Evolutionary conservation across 92 coral and sea anemone genomes (phyloP).

Genomic region (Epizoanthus scotinus): DNA sequence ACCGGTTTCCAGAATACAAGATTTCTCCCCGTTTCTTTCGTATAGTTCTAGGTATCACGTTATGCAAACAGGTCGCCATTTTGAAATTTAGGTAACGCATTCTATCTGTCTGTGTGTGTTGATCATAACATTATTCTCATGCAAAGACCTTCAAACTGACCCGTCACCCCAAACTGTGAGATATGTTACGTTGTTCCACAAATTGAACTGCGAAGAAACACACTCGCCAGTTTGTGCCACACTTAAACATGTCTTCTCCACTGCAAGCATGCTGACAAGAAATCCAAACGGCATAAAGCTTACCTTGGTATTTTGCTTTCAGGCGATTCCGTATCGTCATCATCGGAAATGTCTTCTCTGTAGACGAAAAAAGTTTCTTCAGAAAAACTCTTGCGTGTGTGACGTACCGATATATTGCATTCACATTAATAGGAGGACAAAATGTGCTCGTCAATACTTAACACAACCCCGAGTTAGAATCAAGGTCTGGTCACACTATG

Average conservation of each 20-base stretch:
- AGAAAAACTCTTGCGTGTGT: background rate
- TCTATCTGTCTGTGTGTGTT: background rate
- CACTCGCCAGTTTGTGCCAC: background rate
- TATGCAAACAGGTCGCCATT: conserved; percentile 5
- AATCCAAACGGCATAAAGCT: background rate
- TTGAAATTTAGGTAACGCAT: conserved; percentile 27
- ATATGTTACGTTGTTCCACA: background rate
- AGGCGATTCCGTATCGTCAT: conserved; percentile 78
- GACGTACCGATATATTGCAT: too few species aligned
- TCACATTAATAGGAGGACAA: background rate
- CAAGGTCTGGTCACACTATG: background rate
- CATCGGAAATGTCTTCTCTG: conserved; percentile 92
- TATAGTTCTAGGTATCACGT: conserved; percentile 23
- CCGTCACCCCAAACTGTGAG: background rate
- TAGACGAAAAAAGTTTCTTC: conserved; percentile 19
- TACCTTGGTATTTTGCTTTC: conserved; percentile 89
- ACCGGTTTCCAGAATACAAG: background rate
- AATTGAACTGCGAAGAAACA: background rate
- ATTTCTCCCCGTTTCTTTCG: background rate
- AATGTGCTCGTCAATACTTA: conserved; percentile 3
- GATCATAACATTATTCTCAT: conserved; percentile 2
- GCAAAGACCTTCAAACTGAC: conserved; percentile 16
- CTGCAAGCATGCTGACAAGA: background rate
- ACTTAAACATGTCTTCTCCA: background rate
- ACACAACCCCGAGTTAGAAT: background rate